Conservation (phyloP, 2,888 invertebrate species). For the Pherbina coryleti region DNA sequence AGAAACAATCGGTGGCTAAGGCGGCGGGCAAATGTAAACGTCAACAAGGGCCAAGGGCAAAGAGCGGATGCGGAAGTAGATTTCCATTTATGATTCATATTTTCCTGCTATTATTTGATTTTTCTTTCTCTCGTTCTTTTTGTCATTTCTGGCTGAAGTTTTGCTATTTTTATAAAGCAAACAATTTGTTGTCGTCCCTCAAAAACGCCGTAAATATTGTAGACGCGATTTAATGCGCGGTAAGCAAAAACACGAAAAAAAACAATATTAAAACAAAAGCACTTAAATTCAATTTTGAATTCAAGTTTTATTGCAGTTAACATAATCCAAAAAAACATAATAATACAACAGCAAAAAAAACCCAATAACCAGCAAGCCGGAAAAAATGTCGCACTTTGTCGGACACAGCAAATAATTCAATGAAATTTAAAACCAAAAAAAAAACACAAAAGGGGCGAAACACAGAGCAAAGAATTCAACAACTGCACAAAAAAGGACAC, state of each 20-base stretch:
- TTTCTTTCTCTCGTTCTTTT: neutral
- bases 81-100: slow-evolving; percentile 12
- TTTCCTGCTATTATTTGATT: neutral
- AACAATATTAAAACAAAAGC: neutral
- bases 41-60: neutral
- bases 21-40: too few relatives aligned
- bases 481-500: neutral
- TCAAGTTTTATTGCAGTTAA: slow-evolving; percentile 2
- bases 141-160: neutral
- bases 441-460: neutral
- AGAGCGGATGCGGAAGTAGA: slow-evolving; percentile 13
- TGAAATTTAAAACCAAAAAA: neutral
- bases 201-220: neutral
- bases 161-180: neutral
- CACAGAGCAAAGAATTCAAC: neutral
- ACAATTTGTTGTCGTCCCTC: neutral
- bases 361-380: too few relatives aligned
- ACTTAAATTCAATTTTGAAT: neutral
- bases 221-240: neutral
- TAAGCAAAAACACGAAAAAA: neutral
- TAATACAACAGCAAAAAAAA: neutral
- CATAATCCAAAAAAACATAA: neutral
- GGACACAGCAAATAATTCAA: neutral
- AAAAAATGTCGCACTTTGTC: too few relatives aligned
- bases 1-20: neutral